Evolutionary conservation across 37 sponge, comb jelly and placozoan genomes (phyloP).

Genomic region (Aphrocallistes beatrix): DNA sequence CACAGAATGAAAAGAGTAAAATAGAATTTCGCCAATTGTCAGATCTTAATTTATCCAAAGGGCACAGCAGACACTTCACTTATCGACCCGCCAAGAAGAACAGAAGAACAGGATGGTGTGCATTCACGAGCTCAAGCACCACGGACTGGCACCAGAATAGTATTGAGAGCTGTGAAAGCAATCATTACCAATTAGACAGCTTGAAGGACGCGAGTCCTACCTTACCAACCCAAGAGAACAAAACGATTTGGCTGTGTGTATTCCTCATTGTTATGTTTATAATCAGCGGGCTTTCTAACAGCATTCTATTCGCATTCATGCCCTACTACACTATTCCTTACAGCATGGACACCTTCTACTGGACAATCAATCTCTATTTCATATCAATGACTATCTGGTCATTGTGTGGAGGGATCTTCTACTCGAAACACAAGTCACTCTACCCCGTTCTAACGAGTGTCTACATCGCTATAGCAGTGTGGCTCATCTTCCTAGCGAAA

Average conservation of each 20-base stretch:
- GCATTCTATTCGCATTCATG: not conserved
- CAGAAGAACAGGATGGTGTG: not conserved
- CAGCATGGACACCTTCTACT: not conserved
- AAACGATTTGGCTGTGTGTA: not conserved
- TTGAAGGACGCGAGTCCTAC: not conserved
- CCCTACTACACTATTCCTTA: not conserved
- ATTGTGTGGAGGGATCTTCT: not conserved
- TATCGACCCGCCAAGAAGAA: not conserved
- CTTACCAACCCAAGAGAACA: not conserved
- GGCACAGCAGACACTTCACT: slow-evolving; percentile 5
- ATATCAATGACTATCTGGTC: not conserved
- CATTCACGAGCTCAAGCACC: not conserved
- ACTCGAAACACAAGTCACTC: not conserved
- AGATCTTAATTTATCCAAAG: not conserved
- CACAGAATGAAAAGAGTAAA: not conserved
- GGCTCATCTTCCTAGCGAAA: not conserved
- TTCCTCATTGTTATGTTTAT: not conserved
- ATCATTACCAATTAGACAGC: not conserved
- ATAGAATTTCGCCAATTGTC: not conserved
- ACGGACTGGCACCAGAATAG: not conserved
- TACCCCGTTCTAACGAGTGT: not conserved
- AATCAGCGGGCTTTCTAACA: not conserved
- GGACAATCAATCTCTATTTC: slow-evolving; percentile 3
- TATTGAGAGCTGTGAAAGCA: slow-evolving; percentile 15
- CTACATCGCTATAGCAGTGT: not conserved